These are phyloP conservation scores for Hiodon alosoides DNA, from an alignment of 2,113 vertebrate genomes.

Conservation along the genomic window DNA sequence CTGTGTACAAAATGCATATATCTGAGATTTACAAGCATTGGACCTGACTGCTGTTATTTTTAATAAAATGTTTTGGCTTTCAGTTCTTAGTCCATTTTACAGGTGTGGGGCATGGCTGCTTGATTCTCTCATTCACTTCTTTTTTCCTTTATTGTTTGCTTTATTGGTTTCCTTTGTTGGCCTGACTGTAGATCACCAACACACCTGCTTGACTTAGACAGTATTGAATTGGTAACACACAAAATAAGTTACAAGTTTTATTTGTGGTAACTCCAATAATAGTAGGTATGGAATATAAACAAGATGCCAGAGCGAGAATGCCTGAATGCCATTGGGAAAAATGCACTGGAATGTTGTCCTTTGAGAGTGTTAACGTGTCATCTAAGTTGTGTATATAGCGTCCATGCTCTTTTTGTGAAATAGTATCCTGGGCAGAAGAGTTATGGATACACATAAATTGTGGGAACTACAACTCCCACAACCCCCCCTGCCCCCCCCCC, in stretches of 20 bases:
- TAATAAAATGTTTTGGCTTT: slow-evolving; percentile 53
- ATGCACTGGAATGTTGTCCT: no score
- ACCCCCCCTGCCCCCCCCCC: no score
- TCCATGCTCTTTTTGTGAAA: no score
- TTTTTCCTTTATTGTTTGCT: slow-evolving; percentile 21
- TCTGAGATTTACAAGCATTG: slow-evolving; percentile 27
- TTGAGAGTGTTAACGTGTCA: no score
- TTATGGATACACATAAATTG: no score
- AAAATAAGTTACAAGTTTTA: neutral
- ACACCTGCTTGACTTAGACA: slow-evolving; percentile 34
- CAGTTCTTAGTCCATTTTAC: slow-evolving; percentile 26
- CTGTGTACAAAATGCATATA: slow-evolving; percentile 12
- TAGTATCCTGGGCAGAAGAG: no score
- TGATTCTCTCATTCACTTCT: neutral
- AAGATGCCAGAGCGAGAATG: no score
- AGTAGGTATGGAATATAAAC: neutral
- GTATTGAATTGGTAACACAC: slow-evolving; percentile 13
- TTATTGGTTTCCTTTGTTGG: slow-evolving; percentile 32
- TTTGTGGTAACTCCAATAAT: neutral
- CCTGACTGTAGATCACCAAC: slow-evolving; percentile 34
- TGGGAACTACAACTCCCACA: no score
- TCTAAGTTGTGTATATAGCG: no score
- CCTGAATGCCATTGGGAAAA: no score
- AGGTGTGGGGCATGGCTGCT: neutral
- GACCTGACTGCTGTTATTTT: slow-evolving; percentile 41